Evolutionary conservation across 2,113 vertebrate genomes (phyloP).

Genomic region (Balaeniceps rex): DNA sequence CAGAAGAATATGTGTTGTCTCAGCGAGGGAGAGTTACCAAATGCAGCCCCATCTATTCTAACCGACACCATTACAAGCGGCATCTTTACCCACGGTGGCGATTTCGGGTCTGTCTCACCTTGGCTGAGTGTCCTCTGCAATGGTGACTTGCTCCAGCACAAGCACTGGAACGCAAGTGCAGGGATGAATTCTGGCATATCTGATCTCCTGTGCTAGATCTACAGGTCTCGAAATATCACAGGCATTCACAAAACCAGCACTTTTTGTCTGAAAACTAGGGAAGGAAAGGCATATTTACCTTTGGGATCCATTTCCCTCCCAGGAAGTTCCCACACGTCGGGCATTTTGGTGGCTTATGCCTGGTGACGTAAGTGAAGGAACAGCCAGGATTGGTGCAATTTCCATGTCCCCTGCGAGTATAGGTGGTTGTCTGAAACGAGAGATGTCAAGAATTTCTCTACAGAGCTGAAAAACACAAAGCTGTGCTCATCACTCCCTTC

Average conservation of each 20-base stretch:
- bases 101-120: neutral
- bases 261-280: neutral
- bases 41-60: neutral
- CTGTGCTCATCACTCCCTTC: neutral
- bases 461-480: neutral
- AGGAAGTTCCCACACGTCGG: constrained; percentile 88
- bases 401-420: constrained; percentile 92
- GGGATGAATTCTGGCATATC: neutral
- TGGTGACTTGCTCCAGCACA: neutral
- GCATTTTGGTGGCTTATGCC: constrained; percentile 93
- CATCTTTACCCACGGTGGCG: neutral
- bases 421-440: constrained; percentile 85
- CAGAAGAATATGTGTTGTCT: neutral
- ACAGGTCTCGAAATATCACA: neutral
- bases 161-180: neutral
- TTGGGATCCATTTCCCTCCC: constrained; percentile 93
- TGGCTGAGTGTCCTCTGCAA: neutral
- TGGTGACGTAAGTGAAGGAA: constrained; percentile 92
- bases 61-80: neutral
- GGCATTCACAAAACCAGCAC: neutral
- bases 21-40: neutral
- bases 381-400: constrained; percentile 90
- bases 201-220: neutral
- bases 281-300: constrained; percentile 64
- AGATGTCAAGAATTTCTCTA: neutral